Conservation (phyloP, 2,113 vertebrate genomes). For the Peromyscus californicus region DNA sequence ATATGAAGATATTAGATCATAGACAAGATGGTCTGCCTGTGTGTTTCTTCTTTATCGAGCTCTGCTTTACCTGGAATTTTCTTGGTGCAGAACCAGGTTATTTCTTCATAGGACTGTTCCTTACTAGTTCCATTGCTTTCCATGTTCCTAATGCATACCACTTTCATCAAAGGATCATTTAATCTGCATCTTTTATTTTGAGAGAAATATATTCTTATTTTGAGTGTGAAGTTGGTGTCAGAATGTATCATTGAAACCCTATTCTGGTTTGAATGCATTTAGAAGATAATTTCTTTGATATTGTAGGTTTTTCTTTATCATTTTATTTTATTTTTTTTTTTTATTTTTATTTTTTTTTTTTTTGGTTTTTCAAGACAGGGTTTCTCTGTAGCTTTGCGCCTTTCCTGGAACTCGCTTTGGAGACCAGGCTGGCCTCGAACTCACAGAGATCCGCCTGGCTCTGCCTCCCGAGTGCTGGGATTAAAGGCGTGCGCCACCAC, state of each 20-base stretch:
- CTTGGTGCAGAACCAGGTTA: background rate
- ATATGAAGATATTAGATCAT: conserved; percentile 62
- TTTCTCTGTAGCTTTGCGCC: too few species aligned
- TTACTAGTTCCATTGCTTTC: conserved; percentile 3
- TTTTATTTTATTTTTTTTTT: too few species aligned
- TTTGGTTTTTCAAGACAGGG: too few species aligned
- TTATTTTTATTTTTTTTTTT: too few species aligned
- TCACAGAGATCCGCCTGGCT: too few species aligned
- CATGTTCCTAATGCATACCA: background rate
- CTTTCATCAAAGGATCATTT: conserved; percentile 45
- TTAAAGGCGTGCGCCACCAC: too few species aligned
- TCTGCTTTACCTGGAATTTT: conserved; percentile 14
- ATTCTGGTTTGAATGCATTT: conserved; percentile 42
- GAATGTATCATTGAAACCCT: background rate
- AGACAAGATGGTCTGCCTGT: conserved; percentile 7
- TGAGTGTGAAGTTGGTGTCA: background rate
- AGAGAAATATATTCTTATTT: conserved; percentile 56
- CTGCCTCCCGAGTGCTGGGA: too few species aligned
- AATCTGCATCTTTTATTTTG: conserved; percentile 45
- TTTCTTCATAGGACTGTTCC: conserved; percentile 27
- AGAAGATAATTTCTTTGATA: background rate
- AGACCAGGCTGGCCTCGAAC: too few species aligned
- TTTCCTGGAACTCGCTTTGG: too few species aligned
- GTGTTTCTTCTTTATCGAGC: conserved; percentile 34
- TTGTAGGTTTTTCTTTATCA: conserved; percentile 13